A percentile compares a stretch with the other conserved stretches of the same genome.
These are phyloP conservation scores for Syrphus vitripennis DNA, from an alignment of 2,888 invertebrate genomes.

Conservation along the genomic window DNA sequence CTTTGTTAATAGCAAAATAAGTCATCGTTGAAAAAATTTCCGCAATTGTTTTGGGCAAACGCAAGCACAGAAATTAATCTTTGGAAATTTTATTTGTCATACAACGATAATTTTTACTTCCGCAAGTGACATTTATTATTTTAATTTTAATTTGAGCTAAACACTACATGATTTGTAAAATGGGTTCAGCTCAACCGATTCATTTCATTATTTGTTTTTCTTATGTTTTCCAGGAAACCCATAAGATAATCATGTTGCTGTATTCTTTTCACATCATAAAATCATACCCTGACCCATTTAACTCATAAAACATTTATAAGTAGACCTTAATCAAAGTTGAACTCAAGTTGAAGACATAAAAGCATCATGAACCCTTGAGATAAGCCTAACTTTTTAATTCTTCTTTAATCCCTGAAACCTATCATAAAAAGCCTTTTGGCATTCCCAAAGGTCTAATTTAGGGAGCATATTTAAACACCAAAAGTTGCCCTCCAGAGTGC, in stretches of 20 bases:
- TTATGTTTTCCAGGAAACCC: not conserved
- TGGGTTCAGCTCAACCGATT: no score
- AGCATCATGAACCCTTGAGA: not conserved
- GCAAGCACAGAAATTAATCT: not conserved
- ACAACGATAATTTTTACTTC: not conserved
- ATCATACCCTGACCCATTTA: not conserved
- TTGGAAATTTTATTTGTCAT: not conserved
- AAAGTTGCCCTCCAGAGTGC: not conserved
- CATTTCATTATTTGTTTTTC: no score
- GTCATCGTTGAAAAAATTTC: not conserved
- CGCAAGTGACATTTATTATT: no score
- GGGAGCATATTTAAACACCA: not conserved
- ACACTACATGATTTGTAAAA: no score
- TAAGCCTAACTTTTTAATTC: not conserved
- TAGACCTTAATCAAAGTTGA: not conserved
- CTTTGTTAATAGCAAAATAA: not conserved
- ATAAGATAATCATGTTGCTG: not conserved
- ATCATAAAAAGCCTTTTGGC: conserved; percentile 2
- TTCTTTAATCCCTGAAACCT: not conserved
- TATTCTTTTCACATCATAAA: not conserved
- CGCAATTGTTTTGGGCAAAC: not conserved
- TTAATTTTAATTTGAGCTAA: no score
- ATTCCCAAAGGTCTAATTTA: conserved; percentile 9
- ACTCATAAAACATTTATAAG: conserved; percentile 6
- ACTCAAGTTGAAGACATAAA: not conserved